These are phyloP conservation scores for Tachycineta bicolor DNA, from an alignment of 2,113 vertebrate genomes.

Conservation along the genomic window DNA sequence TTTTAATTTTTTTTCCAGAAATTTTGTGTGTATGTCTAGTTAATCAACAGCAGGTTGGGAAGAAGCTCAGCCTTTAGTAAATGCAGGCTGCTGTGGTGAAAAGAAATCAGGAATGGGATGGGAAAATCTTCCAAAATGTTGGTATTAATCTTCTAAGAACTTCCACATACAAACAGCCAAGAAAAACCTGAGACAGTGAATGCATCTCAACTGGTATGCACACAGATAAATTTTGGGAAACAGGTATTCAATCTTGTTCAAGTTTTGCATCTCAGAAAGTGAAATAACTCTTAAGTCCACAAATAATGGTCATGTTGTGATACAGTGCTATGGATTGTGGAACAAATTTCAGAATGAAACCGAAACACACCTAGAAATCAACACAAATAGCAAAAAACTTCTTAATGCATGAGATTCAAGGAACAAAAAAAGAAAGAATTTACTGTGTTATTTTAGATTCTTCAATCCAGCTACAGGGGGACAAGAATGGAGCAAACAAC, in stretches of 20 bases:
- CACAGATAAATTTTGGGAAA: neutral
- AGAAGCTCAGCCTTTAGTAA: neutral
- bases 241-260: neutral
- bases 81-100: neutral
- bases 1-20: neutral
- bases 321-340: neutral
- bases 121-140: neutral
- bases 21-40: neutral
- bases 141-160: neutral
- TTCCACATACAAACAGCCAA: accelerated
- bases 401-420: neutral
- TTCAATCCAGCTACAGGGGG: neutral
- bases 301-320: neutral
- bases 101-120: neutral
- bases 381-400: neutral
- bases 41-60: neutral
- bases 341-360: neutral
- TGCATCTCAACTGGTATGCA: neutral
- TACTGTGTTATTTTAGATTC: neutral
- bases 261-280: neutral
- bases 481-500: neutral
- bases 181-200: neutral
- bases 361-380: neutral
- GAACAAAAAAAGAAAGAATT: neutral
- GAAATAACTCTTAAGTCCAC: neutral